A percentile compares a stretch with the other conserved stretches of the same genome.
Conservation (phyloP, 2,888 invertebrate species). For the Limnephilus rhombicus region DNA sequence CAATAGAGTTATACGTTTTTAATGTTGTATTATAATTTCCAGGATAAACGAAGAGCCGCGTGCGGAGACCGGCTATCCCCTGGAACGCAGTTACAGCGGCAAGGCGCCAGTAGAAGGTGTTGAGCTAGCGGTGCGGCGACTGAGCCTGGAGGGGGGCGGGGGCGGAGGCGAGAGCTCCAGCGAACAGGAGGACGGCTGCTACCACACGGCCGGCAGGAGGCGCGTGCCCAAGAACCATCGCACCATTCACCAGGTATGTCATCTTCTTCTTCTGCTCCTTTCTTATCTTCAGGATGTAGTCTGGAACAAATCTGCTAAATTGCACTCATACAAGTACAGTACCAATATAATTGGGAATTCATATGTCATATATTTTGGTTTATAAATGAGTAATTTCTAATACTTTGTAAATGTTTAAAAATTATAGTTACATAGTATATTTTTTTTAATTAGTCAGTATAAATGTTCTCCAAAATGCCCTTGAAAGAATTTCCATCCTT, state of each 20-base stretch:
- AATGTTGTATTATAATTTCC: not conserved
- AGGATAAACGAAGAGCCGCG: slow-evolving; percentile 69
- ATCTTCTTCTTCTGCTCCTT: no score
- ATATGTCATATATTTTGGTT: no score
- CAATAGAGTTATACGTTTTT: not conserved
- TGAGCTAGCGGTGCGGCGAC: slow-evolving; percentile 76
- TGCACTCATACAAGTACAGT: no score
- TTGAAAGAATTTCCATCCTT: no score
- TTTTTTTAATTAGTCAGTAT: no score
- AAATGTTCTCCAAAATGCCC: no score
- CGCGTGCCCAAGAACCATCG: slow-evolving; percentile 79
- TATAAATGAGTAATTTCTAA: no score
- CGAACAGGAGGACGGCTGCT: slow-evolving; percentile 78
- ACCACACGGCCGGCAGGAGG: slow-evolving; percentile 78
- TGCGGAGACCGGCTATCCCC: slow-evolving; percentile 73
- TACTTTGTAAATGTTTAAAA: no score
- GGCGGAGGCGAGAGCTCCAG: slow-evolving; percentile 86
- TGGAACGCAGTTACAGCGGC: slow-evolving; percentile 74
- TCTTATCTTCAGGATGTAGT: no score
- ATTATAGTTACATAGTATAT: no score
- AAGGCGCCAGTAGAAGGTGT: not conserved
- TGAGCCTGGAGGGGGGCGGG: slow-evolving; percentile 86
- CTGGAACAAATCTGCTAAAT: no score
- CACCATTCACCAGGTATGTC: slow-evolving; percentile 80
- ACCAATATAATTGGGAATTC: no score